A percentile compares a stretch with the other conserved stretches of the same genome.
Evolutionary conservation across 2,888 invertebrate species (phyloP).

Genomic region (Choristoneura rosaceana): DNA sequence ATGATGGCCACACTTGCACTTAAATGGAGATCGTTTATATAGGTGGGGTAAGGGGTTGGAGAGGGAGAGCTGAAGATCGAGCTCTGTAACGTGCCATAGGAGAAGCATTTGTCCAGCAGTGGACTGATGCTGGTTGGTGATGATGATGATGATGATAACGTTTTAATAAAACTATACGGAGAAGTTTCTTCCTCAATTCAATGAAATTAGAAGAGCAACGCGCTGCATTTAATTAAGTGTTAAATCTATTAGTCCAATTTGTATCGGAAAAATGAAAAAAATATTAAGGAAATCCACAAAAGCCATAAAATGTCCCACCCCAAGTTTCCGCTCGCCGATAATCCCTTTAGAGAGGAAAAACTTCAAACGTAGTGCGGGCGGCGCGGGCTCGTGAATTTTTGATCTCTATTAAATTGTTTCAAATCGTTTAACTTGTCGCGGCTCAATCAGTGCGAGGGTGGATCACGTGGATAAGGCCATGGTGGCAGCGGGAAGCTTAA

Average conservation of each 20-base stretch:
- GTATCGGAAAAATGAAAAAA: conserved; percentile 62
- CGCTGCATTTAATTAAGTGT: conserved; percentile 40
- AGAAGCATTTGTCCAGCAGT: no score
- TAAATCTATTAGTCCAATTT: conserved; percentile 51
- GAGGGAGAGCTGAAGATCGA: no score
- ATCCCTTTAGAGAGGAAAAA: conserved; percentile 85
- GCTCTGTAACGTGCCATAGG: no score
- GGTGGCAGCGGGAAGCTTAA: neutral
- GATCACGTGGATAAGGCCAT: conserved; percentile 46
- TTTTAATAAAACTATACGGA: neutral
- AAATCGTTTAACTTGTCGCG: conserved; percentile 86
- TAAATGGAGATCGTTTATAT: no score
- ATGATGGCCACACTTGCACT: no score
- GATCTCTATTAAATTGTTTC: conserved; percentile 86
- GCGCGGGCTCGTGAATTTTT: conserved; percentile 81
- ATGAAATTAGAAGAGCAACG: neutral
- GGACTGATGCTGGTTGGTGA: no score
- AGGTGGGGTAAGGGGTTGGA: no score
- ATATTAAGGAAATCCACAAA: conserved; percentile 75
- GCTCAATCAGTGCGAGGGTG: conserved; percentile 80
- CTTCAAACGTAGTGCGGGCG: conserved; percentile 85
- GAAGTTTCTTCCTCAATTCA: neutral
- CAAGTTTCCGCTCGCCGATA: conserved; percentile 78
- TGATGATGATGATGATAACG: neutral
- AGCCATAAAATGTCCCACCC: conserved; percentile 78